Percentiles rank a stretch among this genome's conserved stretches.
phyloP scores from a whole-genome alignment of 2,113 vertebrate species.

The Dicaeum eximium region DNA sequence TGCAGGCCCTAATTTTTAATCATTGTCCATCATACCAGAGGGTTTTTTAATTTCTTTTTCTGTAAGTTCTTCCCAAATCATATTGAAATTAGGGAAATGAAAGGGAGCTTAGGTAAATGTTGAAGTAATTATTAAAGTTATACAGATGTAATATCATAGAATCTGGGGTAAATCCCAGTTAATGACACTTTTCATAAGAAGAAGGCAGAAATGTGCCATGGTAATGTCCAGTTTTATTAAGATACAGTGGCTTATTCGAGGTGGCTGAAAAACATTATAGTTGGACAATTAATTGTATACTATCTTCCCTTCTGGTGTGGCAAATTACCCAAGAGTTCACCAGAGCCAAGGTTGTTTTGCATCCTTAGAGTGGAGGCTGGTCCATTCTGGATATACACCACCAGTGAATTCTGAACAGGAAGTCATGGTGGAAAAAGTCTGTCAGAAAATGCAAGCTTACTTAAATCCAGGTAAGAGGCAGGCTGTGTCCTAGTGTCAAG shows the following conservation, averaged over 20 bases:
- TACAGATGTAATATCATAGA: not conserved
- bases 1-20: not conserved
- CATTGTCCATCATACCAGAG: not conserved
- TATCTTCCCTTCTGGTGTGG: not conserved
- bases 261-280: not conserved
- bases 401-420: not conserved
- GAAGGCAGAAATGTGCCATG: not conserved
- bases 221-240: not conserved
- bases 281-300: not conserved
- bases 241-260: not conserved
- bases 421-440: not conserved
- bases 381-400: fast-evolving
- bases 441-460: not conserved
- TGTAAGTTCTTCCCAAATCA: not conserved
- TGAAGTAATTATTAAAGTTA: not conserved
- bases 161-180: not conserved
- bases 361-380: not conserved
- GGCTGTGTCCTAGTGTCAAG: not conserved
- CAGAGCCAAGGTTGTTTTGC: not conserved
- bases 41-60: not conserved
- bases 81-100: not conserved
- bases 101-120: not conserved
- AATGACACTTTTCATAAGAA: not conserved
- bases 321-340: not conserved
- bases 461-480: not conserved